Evolutionary conservation across 2,888 invertebrate genomes (phyloP).

Genomic region (Caenorhabditis sp.): DNA sequence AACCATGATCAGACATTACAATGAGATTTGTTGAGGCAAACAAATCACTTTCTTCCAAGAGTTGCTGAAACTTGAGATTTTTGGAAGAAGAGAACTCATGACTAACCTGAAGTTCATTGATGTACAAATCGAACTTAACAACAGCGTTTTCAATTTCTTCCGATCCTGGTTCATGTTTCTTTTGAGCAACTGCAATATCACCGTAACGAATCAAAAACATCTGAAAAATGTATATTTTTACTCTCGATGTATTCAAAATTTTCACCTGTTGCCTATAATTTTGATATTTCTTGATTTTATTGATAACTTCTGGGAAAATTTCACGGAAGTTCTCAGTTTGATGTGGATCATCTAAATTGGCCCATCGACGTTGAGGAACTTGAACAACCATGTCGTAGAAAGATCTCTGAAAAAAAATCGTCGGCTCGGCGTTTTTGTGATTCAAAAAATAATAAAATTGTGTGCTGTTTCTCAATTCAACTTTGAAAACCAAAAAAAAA

Average conservation of each 20-base stretch:
- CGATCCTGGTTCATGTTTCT: slow-evolving; percentile 58
- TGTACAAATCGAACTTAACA: slow-evolving; percentile 58
- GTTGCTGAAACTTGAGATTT: slow-evolving; percentile 49
- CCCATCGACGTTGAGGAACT: slow-evolving; percentile 61
- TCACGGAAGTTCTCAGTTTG: slow-evolving; percentile 60
- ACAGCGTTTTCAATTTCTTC: slow-evolving; percentile 63
- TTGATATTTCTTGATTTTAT: slow-evolving; percentile 66
- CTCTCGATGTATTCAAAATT: no score
- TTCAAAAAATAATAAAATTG: background rate
- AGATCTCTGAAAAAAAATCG: slow-evolving; percentile 47
- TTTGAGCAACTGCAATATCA: slow-evolving; percentile 63
- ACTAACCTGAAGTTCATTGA: slow-evolving; percentile 66
- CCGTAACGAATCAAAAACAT: slow-evolving; percentile 59
- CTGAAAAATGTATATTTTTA: no score
- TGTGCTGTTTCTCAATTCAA: no score
- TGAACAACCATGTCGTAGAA: slow-evolving; percentile 68
- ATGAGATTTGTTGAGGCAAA: slow-evolving; percentile 66
- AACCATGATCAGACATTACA: slow-evolving; percentile 67
- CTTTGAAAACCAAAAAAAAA: no score
- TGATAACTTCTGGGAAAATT: slow-evolving; percentile 63
- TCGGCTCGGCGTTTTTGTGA: background rate
- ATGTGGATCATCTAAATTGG: slow-evolving; percentile 58
- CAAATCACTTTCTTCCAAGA: slow-evolving; percentile 57
- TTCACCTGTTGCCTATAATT: slow-evolving; percentile 67
- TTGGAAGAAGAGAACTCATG: slow-evolving; percentile 14